Conservation (phyloP, 2,888 invertebrate genomes). For the Ypsolopha sequella region DNA sequence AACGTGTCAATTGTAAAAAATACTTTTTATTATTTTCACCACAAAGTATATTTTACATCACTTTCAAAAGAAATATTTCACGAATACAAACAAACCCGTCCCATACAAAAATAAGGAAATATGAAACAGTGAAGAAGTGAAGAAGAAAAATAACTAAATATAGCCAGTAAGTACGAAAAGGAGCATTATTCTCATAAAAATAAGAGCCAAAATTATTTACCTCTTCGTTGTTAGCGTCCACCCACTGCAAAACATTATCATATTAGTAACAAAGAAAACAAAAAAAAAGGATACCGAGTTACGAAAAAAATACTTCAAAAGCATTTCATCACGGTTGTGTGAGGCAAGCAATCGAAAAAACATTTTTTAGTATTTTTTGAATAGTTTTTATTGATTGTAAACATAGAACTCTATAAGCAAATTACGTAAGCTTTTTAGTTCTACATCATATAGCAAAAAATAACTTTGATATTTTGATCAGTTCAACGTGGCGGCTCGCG, state of each 20-base stretch:
- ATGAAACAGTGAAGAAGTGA: conserved; percentile 1
- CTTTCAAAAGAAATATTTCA: too few relatives aligned
- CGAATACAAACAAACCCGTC: too few relatives aligned
- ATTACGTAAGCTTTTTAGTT: conserved; percentile 14
- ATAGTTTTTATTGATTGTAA: conserved; percentile 24
- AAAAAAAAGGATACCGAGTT: conserved; percentile 9
- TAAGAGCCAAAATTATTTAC: conserved; percentile 61
- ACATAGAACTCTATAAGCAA: conserved; percentile 41
- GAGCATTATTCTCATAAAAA: conserved; percentile 12
- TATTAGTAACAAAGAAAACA: conserved; percentile 47
- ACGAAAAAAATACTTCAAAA: conserved; percentile 34
- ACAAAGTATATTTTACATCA: too few relatives aligned
- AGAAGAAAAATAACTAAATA: conserved; percentile 7
- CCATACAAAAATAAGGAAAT: conserved; percentile 5
- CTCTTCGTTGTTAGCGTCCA: conserved; percentile 77
- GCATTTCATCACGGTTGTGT: conserved; percentile 44
- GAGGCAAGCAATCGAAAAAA: conserved; percentile 31
- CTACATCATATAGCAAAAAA: background rate
- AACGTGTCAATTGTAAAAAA: too few relatives aligned
- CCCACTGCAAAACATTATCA: conserved; percentile 73
- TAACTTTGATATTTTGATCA: background rate
- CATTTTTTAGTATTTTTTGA: conserved; percentile 27
- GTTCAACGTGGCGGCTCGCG: background rate
- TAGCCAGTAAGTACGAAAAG: background rate
- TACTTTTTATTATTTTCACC: too few relatives aligned